Conservation (phyloP, 1,140 invertebrate species). For the Nylanderia fulva region DNA sequence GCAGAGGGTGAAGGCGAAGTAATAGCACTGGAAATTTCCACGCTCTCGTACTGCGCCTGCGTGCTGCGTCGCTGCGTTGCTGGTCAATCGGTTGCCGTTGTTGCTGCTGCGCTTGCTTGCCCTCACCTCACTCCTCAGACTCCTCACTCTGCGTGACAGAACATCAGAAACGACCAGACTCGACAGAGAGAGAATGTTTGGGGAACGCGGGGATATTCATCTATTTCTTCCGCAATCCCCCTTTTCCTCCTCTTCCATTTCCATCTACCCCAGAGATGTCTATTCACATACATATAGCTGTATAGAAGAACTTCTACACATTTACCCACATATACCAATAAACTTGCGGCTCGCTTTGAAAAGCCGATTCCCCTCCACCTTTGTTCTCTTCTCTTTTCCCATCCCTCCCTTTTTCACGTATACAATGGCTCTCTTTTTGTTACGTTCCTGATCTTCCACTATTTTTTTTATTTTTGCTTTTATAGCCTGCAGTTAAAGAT, state of each 20-base stretch:
- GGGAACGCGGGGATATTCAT: slow-evolving; percentile 40
- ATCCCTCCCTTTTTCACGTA: neutral
- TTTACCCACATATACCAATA: slow-evolving; percentile 24
- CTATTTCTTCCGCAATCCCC: slow-evolving; percentile 5
- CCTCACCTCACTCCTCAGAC: no score
- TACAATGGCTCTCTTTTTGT: neutral
- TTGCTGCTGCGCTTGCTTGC: slow-evolving; percentile 46
- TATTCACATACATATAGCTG: neutral
- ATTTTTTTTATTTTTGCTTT: neutral
- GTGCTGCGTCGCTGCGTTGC: slow-evolving; percentile 4
- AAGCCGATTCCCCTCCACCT: neutral
- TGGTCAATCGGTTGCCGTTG: slow-evolving; percentile 33
- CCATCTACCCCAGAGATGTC: slow-evolving; percentile 11
- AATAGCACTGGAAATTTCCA: slow-evolving; percentile 49
- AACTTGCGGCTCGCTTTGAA: neutral
- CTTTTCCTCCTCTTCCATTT: neutral
- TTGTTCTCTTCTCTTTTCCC: neutral
- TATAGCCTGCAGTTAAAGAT: neutral
- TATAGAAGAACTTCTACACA: slow-evolving; percentile 15
- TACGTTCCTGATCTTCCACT: neutral
- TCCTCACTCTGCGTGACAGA: neutral
- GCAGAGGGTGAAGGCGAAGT: neutral
- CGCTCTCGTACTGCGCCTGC: slow-evolving; percentile 13
- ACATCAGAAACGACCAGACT: slow-evolving; percentile 44
- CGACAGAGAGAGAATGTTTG: slow-evolving; percentile 49